Evolutionary conservation across 2,888 invertebrate genomes (phyloP).

Genomic region (Phymatocera aterrima): DNA sequence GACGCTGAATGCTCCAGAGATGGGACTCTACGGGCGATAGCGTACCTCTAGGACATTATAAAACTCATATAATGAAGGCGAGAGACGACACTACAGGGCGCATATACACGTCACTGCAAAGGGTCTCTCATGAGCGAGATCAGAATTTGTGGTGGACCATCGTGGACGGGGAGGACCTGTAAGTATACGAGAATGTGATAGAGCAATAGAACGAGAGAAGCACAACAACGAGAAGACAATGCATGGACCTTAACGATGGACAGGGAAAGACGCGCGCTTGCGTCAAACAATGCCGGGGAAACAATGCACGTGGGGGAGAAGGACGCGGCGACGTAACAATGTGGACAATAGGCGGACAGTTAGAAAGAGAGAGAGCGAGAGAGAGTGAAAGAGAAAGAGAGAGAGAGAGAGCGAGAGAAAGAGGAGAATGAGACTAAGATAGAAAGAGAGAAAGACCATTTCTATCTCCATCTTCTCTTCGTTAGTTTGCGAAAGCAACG

Average conservation of each 20-base stretch:
- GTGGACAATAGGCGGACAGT: conserved; percentile 69
- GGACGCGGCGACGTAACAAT: conserved; percentile 65
- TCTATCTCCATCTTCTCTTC: conserved; percentile 14
- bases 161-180: conserved; percentile 4
- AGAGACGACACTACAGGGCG: neutral
- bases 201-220: conserved; percentile 54
- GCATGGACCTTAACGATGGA: conserved; percentile 63
- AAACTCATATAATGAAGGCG: neutral
- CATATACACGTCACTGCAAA: neutral
- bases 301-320: conserved; percentile 66
- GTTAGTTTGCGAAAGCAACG: conserved; percentile 26
- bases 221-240: conserved; percentile 65
- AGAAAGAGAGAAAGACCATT: neutral
- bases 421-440: too few relatives aligned
- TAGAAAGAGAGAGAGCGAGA: conserved; percentile 55
- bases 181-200: conserved; percentile 27
- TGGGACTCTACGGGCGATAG: neutral
- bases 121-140: neutral
- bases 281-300: conserved; percentile 68
- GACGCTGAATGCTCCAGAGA: too few relatives aligned
- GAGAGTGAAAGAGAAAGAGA: conserved; percentile 50
- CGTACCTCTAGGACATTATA: neutral
- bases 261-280: conserved; percentile 57
- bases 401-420: neutral
- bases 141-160: conserved; percentile 17